Percentiles rank a stretch among this genome's conserved stretches.
Evolutionary conservation across 2,797 vertebrate species (phyloP).

Genomic region (Onychomys torridus): DNA sequence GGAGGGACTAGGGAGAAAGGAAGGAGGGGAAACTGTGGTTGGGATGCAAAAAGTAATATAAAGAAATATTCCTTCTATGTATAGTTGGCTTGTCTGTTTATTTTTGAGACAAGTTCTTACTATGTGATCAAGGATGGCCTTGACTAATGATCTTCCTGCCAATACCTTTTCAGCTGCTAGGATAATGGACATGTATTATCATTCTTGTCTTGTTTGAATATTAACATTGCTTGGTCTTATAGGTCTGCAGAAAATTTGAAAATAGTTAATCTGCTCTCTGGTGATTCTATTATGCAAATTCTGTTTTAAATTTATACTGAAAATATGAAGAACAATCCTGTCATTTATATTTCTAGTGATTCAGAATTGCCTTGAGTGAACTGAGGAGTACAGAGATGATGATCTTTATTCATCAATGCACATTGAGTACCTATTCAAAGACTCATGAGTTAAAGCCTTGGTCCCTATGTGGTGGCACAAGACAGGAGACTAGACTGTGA

Average conservation of each 20-base stretch:
- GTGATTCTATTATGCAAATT: not conserved
- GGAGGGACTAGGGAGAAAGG: not conserved
- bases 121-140: not conserved
- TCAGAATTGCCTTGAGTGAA: not conserved
- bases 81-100: not conserved
- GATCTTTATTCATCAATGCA: not conserved
- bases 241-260: slow-evolving; percentile 30
- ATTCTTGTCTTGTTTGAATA: not conserved
- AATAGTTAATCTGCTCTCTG: not conserved
- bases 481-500: not conserved
- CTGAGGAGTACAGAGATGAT: not conserved
- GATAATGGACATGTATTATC: not conserved
- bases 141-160: not conserved
- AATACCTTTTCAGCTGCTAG: not conserved
- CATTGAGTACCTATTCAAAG: too few relatives aligned
- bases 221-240: not conserved
- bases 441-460: not conserved
- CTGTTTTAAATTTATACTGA: slow-evolving; percentile 29
- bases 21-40: not conserved
- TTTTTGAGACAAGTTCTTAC: not conserved
- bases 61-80: not conserved
- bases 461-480: not conserved
- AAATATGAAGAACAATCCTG: not conserved
- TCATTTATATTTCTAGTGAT: not conserved
- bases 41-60: not conserved